Evolutionary conservation across 2,888 invertebrate species (phyloP).

Genomic region (Drosophila anomalata): DNA sequence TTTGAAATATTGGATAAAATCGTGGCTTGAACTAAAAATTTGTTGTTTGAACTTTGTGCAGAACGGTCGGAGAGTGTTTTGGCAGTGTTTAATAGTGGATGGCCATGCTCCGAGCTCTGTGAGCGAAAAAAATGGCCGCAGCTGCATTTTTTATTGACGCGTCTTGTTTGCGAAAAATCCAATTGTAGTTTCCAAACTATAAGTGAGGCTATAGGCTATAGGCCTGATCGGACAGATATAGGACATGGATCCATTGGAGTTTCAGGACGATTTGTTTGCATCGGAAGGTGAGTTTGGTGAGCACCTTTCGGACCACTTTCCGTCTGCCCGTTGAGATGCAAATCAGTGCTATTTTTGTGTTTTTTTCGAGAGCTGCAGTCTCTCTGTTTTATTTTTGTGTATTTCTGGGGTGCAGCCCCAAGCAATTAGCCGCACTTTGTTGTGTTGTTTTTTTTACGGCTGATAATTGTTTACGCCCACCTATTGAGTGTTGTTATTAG

Average conservation of each 20-base stretch:
- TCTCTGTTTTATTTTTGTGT: slow-evolving; percentile 34
- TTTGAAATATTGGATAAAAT: slow-evolving; percentile 3
- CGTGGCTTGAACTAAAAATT: background rate
- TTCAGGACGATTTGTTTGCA: slow-evolving; percentile 46
- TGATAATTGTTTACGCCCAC: slow-evolving; percentile 74
- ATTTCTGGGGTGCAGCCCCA: slow-evolving; percentile 55
- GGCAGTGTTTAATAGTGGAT: slow-evolving; percentile 5
- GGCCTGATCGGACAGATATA: background rate
- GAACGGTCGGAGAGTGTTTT: background rate
- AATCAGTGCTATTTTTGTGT: slow-evolving; percentile 30
- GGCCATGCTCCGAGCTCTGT: background rate
- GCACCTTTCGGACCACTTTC: background rate
- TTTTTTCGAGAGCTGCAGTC: slow-evolving; percentile 3
- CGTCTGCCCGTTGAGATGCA: slow-evolving; percentile 18
- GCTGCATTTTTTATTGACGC: slow-evolving; percentile 44
- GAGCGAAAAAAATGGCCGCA: slow-evolving; percentile 44
- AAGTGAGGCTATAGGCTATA: slow-evolving; percentile 4
- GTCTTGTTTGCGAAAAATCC: slow-evolving; percentile 44
- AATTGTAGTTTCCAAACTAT: slow-evolving; percentile 12
- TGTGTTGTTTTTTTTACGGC: slow-evolving; percentile 35
- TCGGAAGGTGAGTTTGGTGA: slow-evolving; percentile 35
- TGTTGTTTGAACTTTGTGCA: background rate
- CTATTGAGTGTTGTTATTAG: slow-evolving; percentile 14
- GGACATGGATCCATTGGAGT: slow-evolving; percentile 64
- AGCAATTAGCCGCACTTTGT: slow-evolving; percentile 14